A percentile compares a stretch with the other conserved stretches of the same genome.
phyloP scores from a whole-genome alignment of 2,888 invertebrate genomes.

The Serrognathus titanus region DNA sequence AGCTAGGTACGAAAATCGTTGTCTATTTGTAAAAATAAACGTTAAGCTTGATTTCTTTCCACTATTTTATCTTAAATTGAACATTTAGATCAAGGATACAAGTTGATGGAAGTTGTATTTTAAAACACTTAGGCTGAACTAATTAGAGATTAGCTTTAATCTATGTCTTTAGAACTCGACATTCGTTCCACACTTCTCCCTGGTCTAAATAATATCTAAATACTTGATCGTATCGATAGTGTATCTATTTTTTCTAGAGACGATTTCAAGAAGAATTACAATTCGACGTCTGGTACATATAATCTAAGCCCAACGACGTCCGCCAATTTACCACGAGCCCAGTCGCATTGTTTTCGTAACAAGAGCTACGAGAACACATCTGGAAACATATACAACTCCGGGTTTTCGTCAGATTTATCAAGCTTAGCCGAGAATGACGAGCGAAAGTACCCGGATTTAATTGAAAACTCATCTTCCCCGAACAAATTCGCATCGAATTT shows the following conservation, averaged over 20 bases:
- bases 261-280: slow-evolving; percentile 45
- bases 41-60: no score
- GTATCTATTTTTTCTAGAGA: slow-evolving; percentile 46
- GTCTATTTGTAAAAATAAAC: no score
- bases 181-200: no score
- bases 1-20: slow-evolving; percentile 52
- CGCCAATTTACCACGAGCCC: slow-evolving; percentile 5
- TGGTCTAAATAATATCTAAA: no score
- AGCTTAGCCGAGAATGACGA: slow-evolving; percentile 34
- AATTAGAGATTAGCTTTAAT: no score
- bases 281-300: slow-evolving; percentile 49
- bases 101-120: no score
- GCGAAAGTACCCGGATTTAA: slow-evolving; percentile 43
- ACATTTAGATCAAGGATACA: no score
- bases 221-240: slow-evolving; percentile 24
- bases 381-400: slow-evolving; percentile 26
- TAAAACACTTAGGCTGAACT: no score
- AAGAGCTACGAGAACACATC: slow-evolving; percentile 32
- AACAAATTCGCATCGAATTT: slow-evolving; percentile 26
- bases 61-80: no score
- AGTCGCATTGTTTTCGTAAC: slow-evolving; percentile 6
- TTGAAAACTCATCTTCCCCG: slow-evolving; percentile 40
- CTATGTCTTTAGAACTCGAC: no score
- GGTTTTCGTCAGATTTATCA: slow-evolving; percentile 35
- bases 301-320: slow-evolving; percentile 31